Base-by-base conservation (phyloP, 1,140 invertebrate genomes). In the Teleogryllus occipitalis region DNA sequence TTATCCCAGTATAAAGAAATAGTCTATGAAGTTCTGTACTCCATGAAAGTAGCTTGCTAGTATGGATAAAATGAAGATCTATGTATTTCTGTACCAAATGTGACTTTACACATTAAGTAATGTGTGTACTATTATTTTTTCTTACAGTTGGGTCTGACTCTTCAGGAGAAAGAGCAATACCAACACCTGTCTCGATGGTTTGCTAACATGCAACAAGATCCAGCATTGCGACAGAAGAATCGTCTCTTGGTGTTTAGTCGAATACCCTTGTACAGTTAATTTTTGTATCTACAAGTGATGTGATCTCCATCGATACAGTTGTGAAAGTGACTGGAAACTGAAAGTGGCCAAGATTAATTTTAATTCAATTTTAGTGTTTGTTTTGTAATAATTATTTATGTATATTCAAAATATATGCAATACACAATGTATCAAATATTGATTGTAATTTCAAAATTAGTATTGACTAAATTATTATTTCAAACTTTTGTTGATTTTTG, bases 171-270 rank as follows among this genome's bases (percentile, higher is more conserved):
- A 80, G 90, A 90, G 80, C 87, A 88, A 80, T 89, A 88, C 78
- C 79, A 91, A n/a, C 88, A 92, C 82, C 84, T 92, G 0, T 92
- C 90, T 7, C 87, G 91, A 80, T 92, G 91, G 91, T 92, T 90
- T 82, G 89, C 91, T 82, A 89, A 91, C 83, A 84, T 92, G 80
- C 91, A 92, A 80, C 88, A 91, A 82, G 87, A 91, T 81, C 84
- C 87, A 8, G 87, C 87, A 82, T 83, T 91, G 47, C 85, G 90
- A 75, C 89, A 89, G 79, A 87, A 88, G 79, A 86, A 90, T 81
- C 84, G 87, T 65, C 47, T 90, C 18, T 86, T 92, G 22, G 88
- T 91, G 83, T 92, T 92, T 75, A 84, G 85, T 81, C 82, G 85
- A 49, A 79, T 85, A 49, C 83, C 84, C 78, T 81, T 88, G 74